Conservation (phyloP, 1,140 invertebrate species). For the Apis laboriosa region DNA sequence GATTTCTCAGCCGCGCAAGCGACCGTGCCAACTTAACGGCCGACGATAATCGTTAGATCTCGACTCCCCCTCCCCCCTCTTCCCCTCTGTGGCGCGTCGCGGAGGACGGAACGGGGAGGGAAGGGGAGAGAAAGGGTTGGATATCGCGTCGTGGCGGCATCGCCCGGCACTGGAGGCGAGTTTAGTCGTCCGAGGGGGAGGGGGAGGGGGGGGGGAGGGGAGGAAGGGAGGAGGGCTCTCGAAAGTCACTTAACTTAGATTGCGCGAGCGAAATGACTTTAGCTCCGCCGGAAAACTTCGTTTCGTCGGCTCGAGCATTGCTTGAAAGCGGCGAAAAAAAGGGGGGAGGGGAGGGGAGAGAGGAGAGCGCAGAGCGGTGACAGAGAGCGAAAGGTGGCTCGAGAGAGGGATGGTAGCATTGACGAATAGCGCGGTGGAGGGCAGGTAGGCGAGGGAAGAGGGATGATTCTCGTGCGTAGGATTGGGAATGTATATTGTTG, state of each 20-base stretch:
- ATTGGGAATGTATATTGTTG: too few relatives aligned
- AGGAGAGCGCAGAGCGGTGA: slow-evolving; percentile 16
- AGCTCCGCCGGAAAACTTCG: slow-evolving; percentile 76
- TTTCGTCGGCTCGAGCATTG: slow-evolving; percentile 64
- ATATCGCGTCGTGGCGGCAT: too few relatives aligned
- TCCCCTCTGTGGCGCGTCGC: too few relatives aligned
- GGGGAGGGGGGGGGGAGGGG: too few relatives aligned
- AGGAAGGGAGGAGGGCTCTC: slow-evolving; percentile 69
- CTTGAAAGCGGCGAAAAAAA: slow-evolving; percentile 59
- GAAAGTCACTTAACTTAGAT: slow-evolving; percentile 82
- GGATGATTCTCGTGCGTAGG: too few relatives aligned
- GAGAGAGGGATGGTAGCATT: background rate
- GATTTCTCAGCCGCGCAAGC: slow-evolving; percentile 55
- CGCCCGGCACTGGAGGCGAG: too few relatives aligned
- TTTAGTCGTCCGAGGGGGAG: slow-evolving; percentile 67
- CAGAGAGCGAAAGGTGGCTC: slow-evolving; percentile 31
- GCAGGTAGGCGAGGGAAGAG: background rate
- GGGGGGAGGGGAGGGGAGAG: background rate
- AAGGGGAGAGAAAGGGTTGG: slow-evolving; percentile 48
- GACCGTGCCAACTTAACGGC: slow-evolving; percentile 44
- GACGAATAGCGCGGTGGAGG: background rate
- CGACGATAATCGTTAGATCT: slow-evolving; percentile 62
- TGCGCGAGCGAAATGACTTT: slow-evolving; percentile 80
- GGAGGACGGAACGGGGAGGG: too few relatives aligned
- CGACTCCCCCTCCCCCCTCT: slow-evolving; percentile 5